Percentiles rank a stretch among this genome's conserved stretches.
phyloP scores from a whole-genome alignment of 2,888 invertebrate genomes.

The Parnassius orleans region DNA sequence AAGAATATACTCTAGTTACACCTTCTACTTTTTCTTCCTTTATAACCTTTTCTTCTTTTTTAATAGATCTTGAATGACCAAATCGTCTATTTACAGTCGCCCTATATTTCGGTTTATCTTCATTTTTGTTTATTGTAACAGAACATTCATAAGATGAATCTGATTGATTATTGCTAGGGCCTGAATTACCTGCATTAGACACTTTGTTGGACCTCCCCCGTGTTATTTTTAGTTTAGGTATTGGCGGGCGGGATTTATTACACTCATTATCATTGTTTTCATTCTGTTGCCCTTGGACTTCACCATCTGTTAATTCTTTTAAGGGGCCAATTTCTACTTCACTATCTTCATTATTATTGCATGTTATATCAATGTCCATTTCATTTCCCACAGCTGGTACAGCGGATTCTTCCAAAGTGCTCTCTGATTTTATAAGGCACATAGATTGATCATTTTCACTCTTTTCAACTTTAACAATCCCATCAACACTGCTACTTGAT shows the following conservation, averaged over 20 bases:
- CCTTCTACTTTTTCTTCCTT: constrained; percentile 86
- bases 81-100: constrained; percentile 83
- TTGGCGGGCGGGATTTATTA: constrained; percentile 62
- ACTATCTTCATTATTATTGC: constrained; percentile 64
- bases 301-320: constrained; percentile 70
- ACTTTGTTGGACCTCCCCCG: constrained; percentile 65
- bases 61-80: constrained; percentile 70
- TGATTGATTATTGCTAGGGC: constrained; percentile 67
- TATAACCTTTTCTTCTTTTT: constrained; percentile 82
- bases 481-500: constrained; percentile 55
- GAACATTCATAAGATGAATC: constrained; percentile 75
- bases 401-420: constrained; percentile 76
- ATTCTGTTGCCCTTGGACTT: constrained; percentile 53
- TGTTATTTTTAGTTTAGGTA: constrained; percentile 76
- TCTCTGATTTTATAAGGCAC: constrained; percentile 72
- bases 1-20: constrained; percentile 84
- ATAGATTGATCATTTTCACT: constrained; percentile 46
- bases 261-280: constrained; percentile 34
- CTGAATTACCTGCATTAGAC: constrained; percentile 52
- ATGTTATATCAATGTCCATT: constrained; percentile 74
- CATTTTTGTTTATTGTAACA: constrained; percentile 63
- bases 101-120: constrained; percentile 69
- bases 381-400: constrained; percentile 76
- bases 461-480: constrained; percentile 59
- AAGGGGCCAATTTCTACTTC: constrained; percentile 76